A percentile compares a stretch with the other conserved stretches of the same genome.
Conservation (phyloP, 1,140 invertebrate species). For the Potamilus streckersoni region DNA sequence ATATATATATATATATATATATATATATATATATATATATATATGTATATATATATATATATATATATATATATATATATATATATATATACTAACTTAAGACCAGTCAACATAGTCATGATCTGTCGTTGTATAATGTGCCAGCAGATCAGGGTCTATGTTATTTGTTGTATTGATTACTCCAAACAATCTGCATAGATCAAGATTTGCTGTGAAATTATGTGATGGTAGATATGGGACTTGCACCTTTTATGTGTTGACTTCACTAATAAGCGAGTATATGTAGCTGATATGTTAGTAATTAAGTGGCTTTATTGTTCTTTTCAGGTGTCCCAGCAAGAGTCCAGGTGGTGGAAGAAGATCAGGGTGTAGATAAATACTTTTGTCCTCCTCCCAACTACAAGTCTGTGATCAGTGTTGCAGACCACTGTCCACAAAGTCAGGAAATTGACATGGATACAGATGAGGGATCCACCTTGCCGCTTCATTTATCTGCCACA, state of each 20-base stretch:
- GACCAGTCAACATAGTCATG: too few species aligned
- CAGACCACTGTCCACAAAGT: conserved; percentile 5
- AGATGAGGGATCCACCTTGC: conserved; percentile 22
- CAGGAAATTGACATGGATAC: conserved; percentile 28
- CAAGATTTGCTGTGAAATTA: too few species aligned
- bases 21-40: too few species aligned
- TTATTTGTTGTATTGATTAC: too few species aligned
- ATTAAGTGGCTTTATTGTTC: background rate
- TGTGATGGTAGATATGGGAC: background rate
- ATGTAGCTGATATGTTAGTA: background rate
- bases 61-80: too few species aligned
- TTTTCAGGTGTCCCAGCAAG: background rate
- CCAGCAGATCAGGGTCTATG: too few species aligned
- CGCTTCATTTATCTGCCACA: conserved; percentile 35
- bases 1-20: too few species aligned
- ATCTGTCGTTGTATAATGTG: too few species aligned
- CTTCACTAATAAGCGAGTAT: background rate
- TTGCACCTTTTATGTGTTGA: background rate
- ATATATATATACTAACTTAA: too few species aligned
- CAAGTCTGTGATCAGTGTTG: conserved; percentile 19
- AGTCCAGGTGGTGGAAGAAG: conserved; percentile 22
- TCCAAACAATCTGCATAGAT: too few species aligned
- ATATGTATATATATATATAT: too few species aligned
- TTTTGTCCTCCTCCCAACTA: conserved; percentile 21
- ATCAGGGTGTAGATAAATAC: conserved; percentile 12